Evolutionary conservation across 2,113 vertebrate species (phyloP).

Genomic region (Anarhynchus alexandrinus): DNA sequence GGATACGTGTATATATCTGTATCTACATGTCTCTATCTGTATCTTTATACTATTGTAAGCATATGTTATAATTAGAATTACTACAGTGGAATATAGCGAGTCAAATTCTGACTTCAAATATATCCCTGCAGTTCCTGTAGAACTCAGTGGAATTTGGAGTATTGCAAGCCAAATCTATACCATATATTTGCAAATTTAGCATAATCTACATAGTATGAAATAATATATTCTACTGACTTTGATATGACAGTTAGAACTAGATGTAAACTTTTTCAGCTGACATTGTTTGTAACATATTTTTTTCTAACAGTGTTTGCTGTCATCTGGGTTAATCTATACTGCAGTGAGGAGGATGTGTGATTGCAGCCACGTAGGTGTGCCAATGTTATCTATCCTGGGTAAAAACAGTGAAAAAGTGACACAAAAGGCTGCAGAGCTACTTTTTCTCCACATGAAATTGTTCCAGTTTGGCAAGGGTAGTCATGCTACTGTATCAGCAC

Average conservation of each 20-base stretch:
- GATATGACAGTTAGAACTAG: background rate
- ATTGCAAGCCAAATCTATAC: background rate
- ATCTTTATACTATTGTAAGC: background rate
- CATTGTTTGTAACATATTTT: background rate
- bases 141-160: background rate
- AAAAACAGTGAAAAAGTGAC: background rate
- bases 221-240: slow-evolving; percentile 6
- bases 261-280: background rate
- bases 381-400: background rate
- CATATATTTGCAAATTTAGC: background rate
- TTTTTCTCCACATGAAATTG: background rate
- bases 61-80: background rate
- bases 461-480: background rate
- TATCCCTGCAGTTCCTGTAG: background rate
- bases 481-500: background rate
- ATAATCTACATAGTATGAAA: background rate
- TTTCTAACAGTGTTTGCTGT: background rate
- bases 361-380: background rate
- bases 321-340: background rate
- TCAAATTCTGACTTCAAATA: background rate
- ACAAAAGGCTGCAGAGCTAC: background rate
- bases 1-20: background rate
- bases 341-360: background rate
- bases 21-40: background rate
- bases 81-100: background rate